phyloP scores from a whole-genome alignment of 2,888 invertebrate species.

The Calephelis perditalis region DNA sequence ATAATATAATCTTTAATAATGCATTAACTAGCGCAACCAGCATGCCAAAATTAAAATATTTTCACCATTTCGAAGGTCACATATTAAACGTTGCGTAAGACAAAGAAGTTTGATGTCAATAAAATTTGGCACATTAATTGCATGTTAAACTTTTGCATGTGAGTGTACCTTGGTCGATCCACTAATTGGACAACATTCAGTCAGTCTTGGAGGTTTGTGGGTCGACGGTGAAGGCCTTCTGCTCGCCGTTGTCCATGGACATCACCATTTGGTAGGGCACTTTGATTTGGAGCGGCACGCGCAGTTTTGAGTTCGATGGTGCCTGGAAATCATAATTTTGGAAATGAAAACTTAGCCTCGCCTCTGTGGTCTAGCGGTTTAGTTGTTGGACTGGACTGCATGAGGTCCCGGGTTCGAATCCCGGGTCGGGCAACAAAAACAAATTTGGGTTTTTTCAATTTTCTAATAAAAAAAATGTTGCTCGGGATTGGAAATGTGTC shows the following conservation, averaged over 20 bases:
- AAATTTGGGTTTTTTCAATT: no score
- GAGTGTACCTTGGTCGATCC: conserved; percentile 4
- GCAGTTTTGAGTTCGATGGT: conserved; percentile 56
- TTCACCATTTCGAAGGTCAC: no score
- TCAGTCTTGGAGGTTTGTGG: conserved; percentile 34
- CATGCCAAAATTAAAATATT: no score
- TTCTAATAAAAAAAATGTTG: no score
- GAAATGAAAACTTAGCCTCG: background rate
- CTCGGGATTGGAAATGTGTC: no score
- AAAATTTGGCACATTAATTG: background rate
- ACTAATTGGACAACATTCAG: conserved; percentile 7
- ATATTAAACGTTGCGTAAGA: no score
- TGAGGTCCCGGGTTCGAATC: no score
- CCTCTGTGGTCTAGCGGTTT: no score
- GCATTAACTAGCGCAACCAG: no score
- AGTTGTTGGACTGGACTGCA: no score
- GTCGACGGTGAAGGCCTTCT: conserved; percentile 52
- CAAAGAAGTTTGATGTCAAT: background rate
- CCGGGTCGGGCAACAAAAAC: no score
- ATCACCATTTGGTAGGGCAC: conserved; percentile 68
- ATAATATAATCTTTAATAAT: no score
- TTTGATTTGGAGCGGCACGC: conserved; percentile 63
- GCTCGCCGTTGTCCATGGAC: conserved; percentile 50
- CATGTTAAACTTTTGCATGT: background rate
- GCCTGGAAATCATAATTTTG: conserved; percentile 42